Base-by-base conservation (phyloP, 2,113 vertebrate species). In the Gobio gobio region DNA sequence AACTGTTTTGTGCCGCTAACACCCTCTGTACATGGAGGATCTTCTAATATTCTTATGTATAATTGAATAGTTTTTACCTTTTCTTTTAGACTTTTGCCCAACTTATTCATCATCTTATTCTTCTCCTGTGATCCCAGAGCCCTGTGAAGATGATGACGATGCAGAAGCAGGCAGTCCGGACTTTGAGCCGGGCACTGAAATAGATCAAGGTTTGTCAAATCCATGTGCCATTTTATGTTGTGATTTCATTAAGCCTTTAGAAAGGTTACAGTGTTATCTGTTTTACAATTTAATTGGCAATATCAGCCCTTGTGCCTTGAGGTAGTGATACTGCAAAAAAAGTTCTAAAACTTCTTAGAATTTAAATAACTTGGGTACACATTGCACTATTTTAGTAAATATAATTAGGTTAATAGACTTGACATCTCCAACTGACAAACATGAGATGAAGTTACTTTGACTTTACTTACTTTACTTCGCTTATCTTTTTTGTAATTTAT, bases 151-250 rank as follows among this genome's bases (percentile, higher is more conserved):
- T 24, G 88, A 87, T 16, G 94, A 95, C 29, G 95, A 95, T 75
- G 96, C 96, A 10, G 96, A 94, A 90, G 97, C 96, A 59, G 95
- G 94, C n/a, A 95, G 96, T 91, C 95, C 94, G 13, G 95, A 96
- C 89, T 90, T 95, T 75, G 97, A 97, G 88, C 95, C 96, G 36
- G 96, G 96, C 24, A 97, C 97, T 33, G 97, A 98, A 88, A 93
- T 97, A 92, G 97, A 98, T 74, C 95, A 99, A 24, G 97, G 98
- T 99, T 78, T 58, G 85, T 76, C 24, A 68, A 9, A 8, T 63
- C 56, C 14, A 59, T 45, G 22, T 12, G 45, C 24, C 18, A 45
- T 84, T 13, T 75, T 24, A 61, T 58, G 1, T 8, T 58, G 10
- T 75, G 51, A 51, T 54, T 16, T 49, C n/a, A 47, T 73, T 47